These are phyloP conservation scores for Ophion ellenae DNA, from an alignment of 2,888 invertebrate species.

Conservation along the genomic window DNA sequence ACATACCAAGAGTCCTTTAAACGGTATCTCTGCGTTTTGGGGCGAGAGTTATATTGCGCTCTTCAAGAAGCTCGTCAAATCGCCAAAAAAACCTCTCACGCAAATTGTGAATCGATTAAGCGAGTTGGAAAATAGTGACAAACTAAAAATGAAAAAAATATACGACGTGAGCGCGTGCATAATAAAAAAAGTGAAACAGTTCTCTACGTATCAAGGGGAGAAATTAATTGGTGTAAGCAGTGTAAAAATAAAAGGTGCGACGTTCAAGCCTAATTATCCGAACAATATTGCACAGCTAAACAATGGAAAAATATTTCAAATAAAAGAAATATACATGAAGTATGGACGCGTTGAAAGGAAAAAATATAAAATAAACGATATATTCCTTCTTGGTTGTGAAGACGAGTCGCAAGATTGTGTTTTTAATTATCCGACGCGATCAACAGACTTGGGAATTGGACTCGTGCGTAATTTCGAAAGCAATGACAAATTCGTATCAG, in stretches of 20 bases:
- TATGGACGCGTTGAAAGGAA: not conserved
- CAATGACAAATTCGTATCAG: not conserved
- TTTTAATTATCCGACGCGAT: slow-evolving; percentile 1
- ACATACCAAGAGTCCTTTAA: slow-evolving; percentile 40
- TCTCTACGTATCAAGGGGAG: not conserved
- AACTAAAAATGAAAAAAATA: slow-evolving; percentile 41
- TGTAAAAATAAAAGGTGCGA: slow-evolving; percentile 13
- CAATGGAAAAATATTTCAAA: slow-evolving; percentile 13
- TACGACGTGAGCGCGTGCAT: slow-evolving; percentile 10
- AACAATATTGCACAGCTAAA: slow-evolving; percentile 25
- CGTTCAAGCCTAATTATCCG: slow-evolving; percentile 9
- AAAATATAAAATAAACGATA: not conserved
- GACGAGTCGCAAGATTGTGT: slow-evolving; percentile 1
- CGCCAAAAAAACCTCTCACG: slow-evolving; percentile 58
- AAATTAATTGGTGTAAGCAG: not conserved
- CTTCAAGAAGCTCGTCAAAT: slow-evolving; percentile 55
- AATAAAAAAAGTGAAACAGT: not conserved
- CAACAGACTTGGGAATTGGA: slow-evolving; percentile 18
- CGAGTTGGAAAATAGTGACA: slow-evolving; percentile 48
- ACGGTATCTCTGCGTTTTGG: slow-evolving; percentile 58
- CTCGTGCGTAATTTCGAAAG: slow-evolving; percentile 12
- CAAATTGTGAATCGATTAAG: slow-evolving; percentile 62
- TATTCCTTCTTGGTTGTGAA: slow-evolving; percentile 11
- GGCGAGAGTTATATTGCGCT: slow-evolving; percentile 57
- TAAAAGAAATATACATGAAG: slow-evolving; percentile 17